These are phyloP conservation scores for Diadophis punctatus DNA, from an alignment of 2,113 vertebrate species.

Conservation along the genomic window DNA sequence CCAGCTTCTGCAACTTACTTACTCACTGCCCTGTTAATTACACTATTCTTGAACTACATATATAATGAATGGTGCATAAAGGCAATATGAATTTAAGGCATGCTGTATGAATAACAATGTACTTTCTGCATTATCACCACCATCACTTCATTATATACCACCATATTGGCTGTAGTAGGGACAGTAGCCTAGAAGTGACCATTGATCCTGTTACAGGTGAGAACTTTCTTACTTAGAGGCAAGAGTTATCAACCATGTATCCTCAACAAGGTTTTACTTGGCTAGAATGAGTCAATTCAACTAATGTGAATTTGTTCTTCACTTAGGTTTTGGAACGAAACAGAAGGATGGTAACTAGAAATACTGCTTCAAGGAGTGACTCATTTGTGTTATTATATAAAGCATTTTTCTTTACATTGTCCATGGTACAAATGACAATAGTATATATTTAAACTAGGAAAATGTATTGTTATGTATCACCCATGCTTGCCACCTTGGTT, in stretches of 20 bases:
- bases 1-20: background rate
- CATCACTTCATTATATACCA: background rate
- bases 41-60: background rate
- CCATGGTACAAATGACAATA: background rate
- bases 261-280: background rate
- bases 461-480: background rate
- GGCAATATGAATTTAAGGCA: background rate
- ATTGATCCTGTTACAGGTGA: background rate
- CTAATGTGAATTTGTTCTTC: background rate
- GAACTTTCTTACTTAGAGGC: background rate
- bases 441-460: background rate
- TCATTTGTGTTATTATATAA: background rate
- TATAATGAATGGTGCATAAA: background rate
- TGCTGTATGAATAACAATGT: background rate
- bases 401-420: background rate
- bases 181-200: background rate
- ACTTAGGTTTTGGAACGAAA: background rate
- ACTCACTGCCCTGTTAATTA: background rate
- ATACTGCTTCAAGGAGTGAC: background rate
- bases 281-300: background rate
- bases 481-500: fast-evolving
- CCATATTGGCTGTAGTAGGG: background rate
- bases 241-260: background rate
- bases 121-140: background rate
- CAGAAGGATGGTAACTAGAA: background rate